A percentile compares a stretch with the other conserved stretches of the same genome.
Evolutionary conservation across 2,888 invertebrate species (phyloP).

Genomic region (Rhodophaea formosa): DNA sequence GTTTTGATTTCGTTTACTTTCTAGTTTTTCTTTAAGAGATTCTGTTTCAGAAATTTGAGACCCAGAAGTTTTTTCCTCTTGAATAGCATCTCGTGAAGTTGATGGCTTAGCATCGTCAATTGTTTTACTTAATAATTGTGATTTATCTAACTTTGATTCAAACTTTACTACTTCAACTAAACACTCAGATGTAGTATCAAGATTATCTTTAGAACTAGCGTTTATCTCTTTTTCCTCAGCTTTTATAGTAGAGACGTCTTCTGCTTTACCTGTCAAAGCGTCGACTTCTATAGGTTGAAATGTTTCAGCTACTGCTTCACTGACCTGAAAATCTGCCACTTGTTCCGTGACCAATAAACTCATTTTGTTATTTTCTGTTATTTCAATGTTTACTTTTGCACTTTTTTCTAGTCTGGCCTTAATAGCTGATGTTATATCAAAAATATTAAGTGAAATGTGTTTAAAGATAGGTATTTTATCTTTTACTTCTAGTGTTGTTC

Average conservation of each 20-base stretch:
- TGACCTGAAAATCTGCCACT: not conserved
- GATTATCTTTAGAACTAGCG: not conserved
- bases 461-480: conserved; percentile 69
- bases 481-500: conserved; percentile 60
- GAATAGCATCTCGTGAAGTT: not conserved
- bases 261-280: not conserved
- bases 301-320: not conserved
- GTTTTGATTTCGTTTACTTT: conserved; percentile 16
- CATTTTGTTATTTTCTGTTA: not conserved
- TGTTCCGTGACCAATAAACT: not conserved
- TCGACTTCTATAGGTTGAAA: not conserved
- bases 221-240: not conserved
- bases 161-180: not conserved
- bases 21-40: conserved; percentile 31
- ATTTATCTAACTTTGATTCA: not conserved
- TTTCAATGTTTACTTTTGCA: not conserved
- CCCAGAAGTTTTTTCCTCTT: not conserved
- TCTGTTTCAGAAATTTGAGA: conserved; percentile 24
- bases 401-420: not conserved
- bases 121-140: not conserved
- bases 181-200: not conserved
- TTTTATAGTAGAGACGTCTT: not conserved
- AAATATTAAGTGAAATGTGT: conserved; percentile 45
- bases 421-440: conserved; percentile 29
- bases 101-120: not conserved